phyloP scores from a whole-genome alignment of 2,888 invertebrate species.

The Vesta saturnalis region DNA sequence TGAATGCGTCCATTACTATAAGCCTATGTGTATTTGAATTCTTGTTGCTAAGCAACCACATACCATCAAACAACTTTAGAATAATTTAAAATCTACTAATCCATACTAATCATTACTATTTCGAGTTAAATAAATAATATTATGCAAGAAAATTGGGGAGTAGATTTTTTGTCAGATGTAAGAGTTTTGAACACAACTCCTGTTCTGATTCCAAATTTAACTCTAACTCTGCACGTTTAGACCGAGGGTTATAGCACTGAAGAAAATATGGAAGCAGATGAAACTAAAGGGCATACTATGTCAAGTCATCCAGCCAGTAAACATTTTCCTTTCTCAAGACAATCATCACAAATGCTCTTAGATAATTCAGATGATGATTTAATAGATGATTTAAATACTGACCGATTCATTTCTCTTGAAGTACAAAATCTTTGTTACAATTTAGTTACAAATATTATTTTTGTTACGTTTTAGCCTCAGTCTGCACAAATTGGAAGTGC shows the following conservation, averaged over 20 bases:
- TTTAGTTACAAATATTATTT: background rate
- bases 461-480: background rate
- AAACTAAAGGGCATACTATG: constrained; percentile 63
- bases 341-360: background rate
- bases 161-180: constrained; percentile 1
- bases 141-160: no score
- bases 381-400: background rate
- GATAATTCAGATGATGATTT: constrained; percentile 57
- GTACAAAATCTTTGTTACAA: background rate
- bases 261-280: background rate
- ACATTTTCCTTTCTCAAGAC: constrained; percentile 15
- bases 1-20: no score
- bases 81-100: no score
- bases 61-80: no score
- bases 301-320: constrained; percentile 64
- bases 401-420: background rate
- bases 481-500: constrained; percentile 37
- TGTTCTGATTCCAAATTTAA: no score
- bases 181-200: no score
- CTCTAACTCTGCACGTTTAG: background rate
- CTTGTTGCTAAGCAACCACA: no score
- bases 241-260: background rate
- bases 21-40: no score
- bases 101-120: no score
- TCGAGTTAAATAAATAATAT: no score